Evolutionary conservation across 2,113 vertebrate species (phyloP), one percentile per base, ranked within the genome.

Genomic region (Dasypus novemcinctus): DNA sequence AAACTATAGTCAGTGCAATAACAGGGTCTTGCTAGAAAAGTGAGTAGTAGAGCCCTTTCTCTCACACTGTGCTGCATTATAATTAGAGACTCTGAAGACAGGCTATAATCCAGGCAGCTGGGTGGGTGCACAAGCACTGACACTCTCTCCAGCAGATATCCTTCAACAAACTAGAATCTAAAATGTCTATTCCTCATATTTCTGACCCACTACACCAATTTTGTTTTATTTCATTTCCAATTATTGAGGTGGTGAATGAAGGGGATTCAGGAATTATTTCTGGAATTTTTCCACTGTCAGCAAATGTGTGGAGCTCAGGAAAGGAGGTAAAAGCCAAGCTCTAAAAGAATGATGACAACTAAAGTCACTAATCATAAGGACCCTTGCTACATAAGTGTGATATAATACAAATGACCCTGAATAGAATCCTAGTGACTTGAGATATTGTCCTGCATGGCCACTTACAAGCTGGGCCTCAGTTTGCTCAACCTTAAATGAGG

Each of bases 121-220:
- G 31, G 59, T n/a, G n/a, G 72, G 59, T 84, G 49, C 38, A 64
- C 11, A 72, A 71, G 69, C 15, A 69, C 2, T 17, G 6, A 79
- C 33, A 87, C 21, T 54, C 72, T 66, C 54, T 83, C n/a, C 23
- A 93, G 90, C 9, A 90, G 59, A 23, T 84, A 64, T 49, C 61
- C 36, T 92, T 87, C 29, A 75, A 79, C n/a, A 95, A 66, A 83
- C 27, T 72, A n/a, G 66, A 72, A 82, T 76, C 25, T 74, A 43
- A 95, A 92, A 83, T 63, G 20, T 79, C 52, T 95, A 49, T 64
- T 88, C 36, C 12, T 90, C 43, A 86, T 59, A 88, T 85, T 80
- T 85, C 27, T 61, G 43, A 76, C 4, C 46, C 31, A 88, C 25
- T 52, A 25, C 4, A 87, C 29, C 27, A 57, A 33, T 41, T 76